These are phyloP conservation scores for Apamea anceps DNA, from an alignment of 2,888 invertebrate genomes.

Conservation along the genomic window DNA sequence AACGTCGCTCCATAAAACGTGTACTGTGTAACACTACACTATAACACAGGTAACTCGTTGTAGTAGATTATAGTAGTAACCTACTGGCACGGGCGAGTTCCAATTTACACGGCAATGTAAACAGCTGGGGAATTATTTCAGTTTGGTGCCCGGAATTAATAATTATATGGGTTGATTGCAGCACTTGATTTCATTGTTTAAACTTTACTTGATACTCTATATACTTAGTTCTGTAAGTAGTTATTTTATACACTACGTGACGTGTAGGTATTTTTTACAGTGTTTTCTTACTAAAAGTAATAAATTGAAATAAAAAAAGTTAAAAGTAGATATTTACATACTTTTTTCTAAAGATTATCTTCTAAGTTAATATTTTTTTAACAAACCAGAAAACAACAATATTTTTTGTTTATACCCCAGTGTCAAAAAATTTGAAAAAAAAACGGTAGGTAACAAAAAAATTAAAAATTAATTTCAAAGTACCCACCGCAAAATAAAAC, in stretches of 20 bases:
- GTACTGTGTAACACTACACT: slow-evolving; percentile 48
- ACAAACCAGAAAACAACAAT: background rate
- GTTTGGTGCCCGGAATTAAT: slow-evolving; percentile 7
- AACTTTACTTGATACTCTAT: background rate
- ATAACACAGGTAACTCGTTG: slow-evolving; percentile 41
- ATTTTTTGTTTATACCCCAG: background rate
- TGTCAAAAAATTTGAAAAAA: background rate
- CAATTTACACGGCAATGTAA: slow-evolving; percentile 40
- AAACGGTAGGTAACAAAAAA: background rate
- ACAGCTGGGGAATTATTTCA: slow-evolving; percentile 40
- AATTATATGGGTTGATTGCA: background rate
- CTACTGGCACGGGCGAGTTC: slow-evolving; percentile 41
- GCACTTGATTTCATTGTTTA: background rate
- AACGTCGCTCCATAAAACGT: slow-evolving; percentile 15
- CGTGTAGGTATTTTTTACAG: no score
- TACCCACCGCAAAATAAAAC: slow-evolving; percentile 54
- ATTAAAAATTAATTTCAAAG: background rate
- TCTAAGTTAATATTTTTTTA: background rate
- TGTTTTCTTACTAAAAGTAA: no score
- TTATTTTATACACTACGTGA: background rate
- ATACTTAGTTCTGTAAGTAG: no score
- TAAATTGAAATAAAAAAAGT: no score
- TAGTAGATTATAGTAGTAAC: slow-evolving; percentile 48
- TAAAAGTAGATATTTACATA: background rate
- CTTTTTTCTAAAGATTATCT: background rate